Conservation (phyloP, 2,113 vertebrate genomes). For the Hydropotes inermis region DNA sequence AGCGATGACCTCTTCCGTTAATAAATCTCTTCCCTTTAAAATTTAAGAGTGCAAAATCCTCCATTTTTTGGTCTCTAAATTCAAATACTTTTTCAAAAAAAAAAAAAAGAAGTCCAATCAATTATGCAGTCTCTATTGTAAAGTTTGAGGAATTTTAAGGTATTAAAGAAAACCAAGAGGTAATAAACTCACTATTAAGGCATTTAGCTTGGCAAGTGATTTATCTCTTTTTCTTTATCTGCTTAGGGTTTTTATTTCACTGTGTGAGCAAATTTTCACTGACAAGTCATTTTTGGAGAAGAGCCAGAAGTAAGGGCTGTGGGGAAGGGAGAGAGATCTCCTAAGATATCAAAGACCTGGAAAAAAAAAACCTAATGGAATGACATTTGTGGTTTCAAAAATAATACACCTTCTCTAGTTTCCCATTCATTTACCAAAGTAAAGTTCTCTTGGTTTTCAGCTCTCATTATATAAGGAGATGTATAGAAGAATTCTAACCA, state of each 20-base stretch:
- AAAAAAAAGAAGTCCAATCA: neutral
- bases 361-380: neutral
- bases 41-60: neutral
- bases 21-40: neutral
- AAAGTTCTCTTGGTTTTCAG: neutral
- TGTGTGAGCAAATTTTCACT: slow-evolving; percentile 61
- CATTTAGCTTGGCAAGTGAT: slow-evolving; percentile 59
- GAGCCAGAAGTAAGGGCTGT: neutral
- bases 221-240: slow-evolving; percentile 53
- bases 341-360: slow-evolving; percentile 56
- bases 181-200: slow-evolving; percentile 45
- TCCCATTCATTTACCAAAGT: slow-evolving; percentile 36
- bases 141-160: slow-evolving; percentile 56
- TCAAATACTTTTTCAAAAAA: neutral
- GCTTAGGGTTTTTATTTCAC: slow-evolving; percentile 70
- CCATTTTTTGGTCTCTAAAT: neutral
- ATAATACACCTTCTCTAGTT: slow-evolving; percentile 36
- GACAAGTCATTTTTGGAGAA: slow-evolving; percentile 63
- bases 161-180: slow-evolving; percentile 49
- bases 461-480: neutral
- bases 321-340: slow-evolving; percentile 34
- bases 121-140: slow-evolving; percentile 18
- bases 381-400: slow-evolving; percentile 45
- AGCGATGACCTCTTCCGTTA: neutral
- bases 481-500: neutral